A percentile compares a stretch with the other conserved stretches of the same genome.
These are phyloP conservation scores for Ochropacha duplaris DNA, from an alignment of 2,888 invertebrate species.

Conservation along the genomic window DNA sequence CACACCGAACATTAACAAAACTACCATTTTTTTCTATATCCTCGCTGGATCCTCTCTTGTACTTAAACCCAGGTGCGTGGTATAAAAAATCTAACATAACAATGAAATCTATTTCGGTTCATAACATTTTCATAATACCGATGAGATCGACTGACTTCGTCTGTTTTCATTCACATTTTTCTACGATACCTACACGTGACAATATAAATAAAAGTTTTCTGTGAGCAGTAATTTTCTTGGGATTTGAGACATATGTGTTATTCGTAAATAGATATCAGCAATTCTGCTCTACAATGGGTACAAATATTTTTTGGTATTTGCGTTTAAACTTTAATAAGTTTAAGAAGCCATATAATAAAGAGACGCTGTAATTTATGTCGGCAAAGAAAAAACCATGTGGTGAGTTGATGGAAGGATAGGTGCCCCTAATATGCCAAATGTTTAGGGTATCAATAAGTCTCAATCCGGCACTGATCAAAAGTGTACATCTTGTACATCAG, in stretches of 20 bases:
- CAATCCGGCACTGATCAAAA: slow-evolving; percentile 54
- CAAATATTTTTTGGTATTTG: neutral
- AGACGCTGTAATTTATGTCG: neutral
- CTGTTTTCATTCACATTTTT: slow-evolving; percentile 9
- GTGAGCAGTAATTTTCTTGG: neutral
- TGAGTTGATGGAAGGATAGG: neutral
- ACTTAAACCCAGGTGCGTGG: slow-evolving; percentile 60
- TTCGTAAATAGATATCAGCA: neutral
- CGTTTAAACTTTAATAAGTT: neutral
- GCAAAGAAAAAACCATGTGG: neutral
- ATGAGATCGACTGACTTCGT: slow-evolving; percentile 55
- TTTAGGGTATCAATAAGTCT: neutral
- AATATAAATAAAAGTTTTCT: neutral
- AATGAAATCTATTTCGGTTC: slow-evolving; percentile 45
- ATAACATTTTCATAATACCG: slow-evolving; percentile 40
- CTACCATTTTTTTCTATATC: slow-evolving; percentile 40
- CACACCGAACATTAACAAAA: slow-evolving; percentile 20
- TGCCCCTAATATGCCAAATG: accelerated
- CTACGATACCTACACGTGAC: neutral
- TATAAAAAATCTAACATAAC: slow-evolving; percentile 55
- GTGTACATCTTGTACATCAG: slow-evolving; percentile 85
- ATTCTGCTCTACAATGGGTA: neutral
- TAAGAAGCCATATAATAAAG: neutral
- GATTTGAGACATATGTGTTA: neutral
- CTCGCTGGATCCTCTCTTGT: slow-evolving; percentile 41